Percentiles rank a stretch among this genome's conserved stretches.
phyloP scores from a whole-genome alignment of 2,888 invertebrate genomes.

The Mythimna loreyi region DNA sequence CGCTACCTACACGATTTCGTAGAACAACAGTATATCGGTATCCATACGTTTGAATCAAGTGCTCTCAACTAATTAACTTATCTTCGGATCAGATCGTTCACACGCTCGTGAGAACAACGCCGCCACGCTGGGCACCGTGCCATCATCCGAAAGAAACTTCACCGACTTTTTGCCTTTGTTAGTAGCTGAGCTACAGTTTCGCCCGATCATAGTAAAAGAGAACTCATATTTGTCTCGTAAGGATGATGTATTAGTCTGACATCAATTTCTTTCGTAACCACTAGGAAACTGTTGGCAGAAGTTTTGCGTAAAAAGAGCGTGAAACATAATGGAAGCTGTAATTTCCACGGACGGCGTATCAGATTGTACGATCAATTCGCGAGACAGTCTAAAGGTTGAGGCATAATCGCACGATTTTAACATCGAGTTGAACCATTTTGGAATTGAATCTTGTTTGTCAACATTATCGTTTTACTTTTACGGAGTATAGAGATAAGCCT shows the following conservation, averaged over 20 bases:
- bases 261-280: conserved; percentile 10
- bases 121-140: conserved; percentile 56
- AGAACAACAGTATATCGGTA: conserved; percentile 36
- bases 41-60: conserved; percentile 44
- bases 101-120: conserved; percentile 60
- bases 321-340: conserved; percentile 27
- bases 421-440: conserved; percentile 1
- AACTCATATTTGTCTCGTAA: conserved; percentile 26
- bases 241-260: conserved; percentile 8
- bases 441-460: conserved; percentile 8
- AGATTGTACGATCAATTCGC: conserved; percentile 34
- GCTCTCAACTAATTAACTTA: conserved; percentile 60
- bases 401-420: conserved; percentile 23
- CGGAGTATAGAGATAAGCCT: neutral
- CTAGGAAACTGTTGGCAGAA: conserved; percentile 14
- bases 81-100: conserved; percentile 58
- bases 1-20: neutral
- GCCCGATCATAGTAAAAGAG: conserved; percentile 49
- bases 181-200: conserved; percentile 36
- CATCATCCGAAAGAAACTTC: conserved; percentile 61
- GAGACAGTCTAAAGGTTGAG: conserved; percentile 35
- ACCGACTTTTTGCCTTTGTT: conserved; percentile 51
- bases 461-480: neutral
- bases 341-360: conserved; percentile 44
- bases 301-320: conserved; percentile 18